Evolutionary conservation across 2,797 vertebrate genomes (phyloP).

Genomic region (Hyperoplus lanceolatus): DNA sequence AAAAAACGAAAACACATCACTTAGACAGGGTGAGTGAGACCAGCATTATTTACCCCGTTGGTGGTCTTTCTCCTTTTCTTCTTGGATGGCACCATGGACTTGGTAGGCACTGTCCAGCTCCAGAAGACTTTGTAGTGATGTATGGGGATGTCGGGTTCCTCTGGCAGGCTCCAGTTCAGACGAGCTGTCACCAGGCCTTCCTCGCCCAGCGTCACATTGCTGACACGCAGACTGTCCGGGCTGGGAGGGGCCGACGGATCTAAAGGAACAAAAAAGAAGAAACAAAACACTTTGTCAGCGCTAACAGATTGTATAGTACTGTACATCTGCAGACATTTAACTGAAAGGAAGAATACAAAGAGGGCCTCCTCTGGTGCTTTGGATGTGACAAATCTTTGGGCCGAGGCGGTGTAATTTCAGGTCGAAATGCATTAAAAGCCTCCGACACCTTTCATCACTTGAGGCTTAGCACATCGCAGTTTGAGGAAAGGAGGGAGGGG

Average conservation of each 20-base stretch:
- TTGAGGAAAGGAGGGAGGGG: neutral
- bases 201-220: constrained; percentile 83
- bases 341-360: constrained; percentile 6
- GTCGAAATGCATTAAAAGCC: constrained; percentile 25
- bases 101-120: constrained; percentile 91
- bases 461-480: constrained; percentile 3
- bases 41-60: constrained; percentile 86
- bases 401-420: constrained; percentile 37
- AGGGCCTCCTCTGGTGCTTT: constrained; percentile 17
- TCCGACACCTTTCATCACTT: constrained; percentile 55
- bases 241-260: constrained; percentile 92
- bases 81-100: constrained; percentile 89
- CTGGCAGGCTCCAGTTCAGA: constrained; percentile 90
- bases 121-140: constrained; percentile 97
- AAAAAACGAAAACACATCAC: constrained; percentile 22
- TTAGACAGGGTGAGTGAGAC: constrained; percentile 38
- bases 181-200: constrained; percentile 87
- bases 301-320: neutral
- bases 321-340: constrained; percentile 61
- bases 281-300: constrained; percentile 34
- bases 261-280: constrained; percentile 66
- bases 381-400: constrained; percentile 40
- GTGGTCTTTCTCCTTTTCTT: constrained; percentile 95
- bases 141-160: constrained; percentile 92
- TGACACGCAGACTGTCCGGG: constrained; percentile 87